These are phyloP conservation scores for Drosophila merina DNA, from an alignment of 2,888 invertebrate species.

Conservation along the genomic window DNA sequence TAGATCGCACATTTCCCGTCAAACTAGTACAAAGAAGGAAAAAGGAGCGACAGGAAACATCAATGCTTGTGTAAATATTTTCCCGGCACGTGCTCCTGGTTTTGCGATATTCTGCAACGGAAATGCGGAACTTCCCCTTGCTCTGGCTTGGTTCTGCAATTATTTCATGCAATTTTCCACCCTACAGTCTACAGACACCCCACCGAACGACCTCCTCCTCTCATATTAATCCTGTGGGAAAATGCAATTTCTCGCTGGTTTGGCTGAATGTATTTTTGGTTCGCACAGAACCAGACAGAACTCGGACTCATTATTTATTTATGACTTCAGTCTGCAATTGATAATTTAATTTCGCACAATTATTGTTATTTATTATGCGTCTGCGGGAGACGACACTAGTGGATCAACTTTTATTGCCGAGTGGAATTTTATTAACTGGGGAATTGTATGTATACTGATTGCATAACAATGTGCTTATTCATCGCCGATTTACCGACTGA, in stretches of 20 bases:
- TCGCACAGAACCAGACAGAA: conserved; percentile 47
- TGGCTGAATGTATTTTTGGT: conserved; percentile 22
- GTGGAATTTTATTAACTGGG: conserved; percentile 51
- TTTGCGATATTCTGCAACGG: conserved; percentile 39
- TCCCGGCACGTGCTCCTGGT: conserved; percentile 56
- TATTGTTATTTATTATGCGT: conserved; percentile 68
- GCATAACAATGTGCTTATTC: conserved; percentile 38
- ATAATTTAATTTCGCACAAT: conserved; percentile 74
- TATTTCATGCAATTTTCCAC: conserved; percentile 43
- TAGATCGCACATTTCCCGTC: conserved; percentile 1
- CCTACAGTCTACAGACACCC: neutral
- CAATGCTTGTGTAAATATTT: conserved; percentile 58
- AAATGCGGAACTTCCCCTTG: conserved; percentile 58
- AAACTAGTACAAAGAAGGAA: neutral
- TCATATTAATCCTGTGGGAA: conserved; percentile 62
- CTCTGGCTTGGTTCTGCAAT: conserved; percentile 33
- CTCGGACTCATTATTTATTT: conserved; percentile 61
- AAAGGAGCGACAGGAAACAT: conserved; percentile 6
- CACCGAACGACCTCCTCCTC: conserved; percentile 2
- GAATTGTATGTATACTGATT: conserved; percentile 39
- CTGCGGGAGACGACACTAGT: conserved; percentile 35
- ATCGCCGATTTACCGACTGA: conserved; percentile 33
- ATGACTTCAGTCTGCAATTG: conserved; percentile 69
- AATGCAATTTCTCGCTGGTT: conserved; percentile 56
- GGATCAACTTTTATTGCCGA: conserved; percentile 35